These are phyloP conservation scores for Acrocera orbiculus DNA, from an alignment of 2,888 invertebrate genomes.

Conservation along the genomic window DNA sequence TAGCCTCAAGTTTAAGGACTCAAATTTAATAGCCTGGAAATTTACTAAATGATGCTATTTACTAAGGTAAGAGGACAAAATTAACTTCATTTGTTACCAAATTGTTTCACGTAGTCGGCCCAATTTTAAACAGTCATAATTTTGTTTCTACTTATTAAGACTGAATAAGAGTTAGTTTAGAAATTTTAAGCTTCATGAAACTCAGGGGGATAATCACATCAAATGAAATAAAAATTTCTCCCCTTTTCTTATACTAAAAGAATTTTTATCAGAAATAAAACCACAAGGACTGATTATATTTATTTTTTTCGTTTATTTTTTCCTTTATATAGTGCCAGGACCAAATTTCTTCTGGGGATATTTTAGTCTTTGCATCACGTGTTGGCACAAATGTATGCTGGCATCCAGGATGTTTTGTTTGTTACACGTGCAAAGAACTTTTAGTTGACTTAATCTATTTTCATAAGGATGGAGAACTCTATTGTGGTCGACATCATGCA, in stretches of 20 bases:
- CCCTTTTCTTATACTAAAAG: neutral
- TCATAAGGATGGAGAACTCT: conserved; percentile 72
- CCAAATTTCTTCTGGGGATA: conserved; percentile 67
- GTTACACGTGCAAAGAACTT: conserved; percentile 79
- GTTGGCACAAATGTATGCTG: conserved; percentile 72
- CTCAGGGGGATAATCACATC: conserved; percentile 1
- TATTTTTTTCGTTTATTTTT: conserved; percentile 9
- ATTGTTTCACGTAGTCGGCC: too few relatives aligned
- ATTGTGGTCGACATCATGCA: conserved; percentile 94
- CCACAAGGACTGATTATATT: conserved; percentile 1
- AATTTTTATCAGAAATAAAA: neutral
- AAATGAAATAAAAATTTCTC: conserved; percentile 1
- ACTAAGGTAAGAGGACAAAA: conserved; percentile 11
- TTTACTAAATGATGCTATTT: conserved; percentile 15
- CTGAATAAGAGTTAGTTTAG: too few relatives aligned
- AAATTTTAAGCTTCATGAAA: neutral
- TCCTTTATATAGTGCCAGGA: conserved; percentile 60
- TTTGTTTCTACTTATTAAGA: too few relatives aligned
- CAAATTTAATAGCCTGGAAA: conserved; percentile 17
- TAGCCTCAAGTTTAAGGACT: too few relatives aligned
- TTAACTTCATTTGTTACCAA: conserved; percentile 12
- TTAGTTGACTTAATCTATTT: conserved; percentile 96
- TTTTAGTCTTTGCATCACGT: conserved; percentile 76
- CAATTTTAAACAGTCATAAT: too few relatives aligned
- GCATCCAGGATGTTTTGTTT: conserved; percentile 94